Percentiles rank a stretch among this genome's conserved stretches.
Conservation (phyloP, 2,113 vertebrate species). For the Leptodactylus fuscus region DNA sequence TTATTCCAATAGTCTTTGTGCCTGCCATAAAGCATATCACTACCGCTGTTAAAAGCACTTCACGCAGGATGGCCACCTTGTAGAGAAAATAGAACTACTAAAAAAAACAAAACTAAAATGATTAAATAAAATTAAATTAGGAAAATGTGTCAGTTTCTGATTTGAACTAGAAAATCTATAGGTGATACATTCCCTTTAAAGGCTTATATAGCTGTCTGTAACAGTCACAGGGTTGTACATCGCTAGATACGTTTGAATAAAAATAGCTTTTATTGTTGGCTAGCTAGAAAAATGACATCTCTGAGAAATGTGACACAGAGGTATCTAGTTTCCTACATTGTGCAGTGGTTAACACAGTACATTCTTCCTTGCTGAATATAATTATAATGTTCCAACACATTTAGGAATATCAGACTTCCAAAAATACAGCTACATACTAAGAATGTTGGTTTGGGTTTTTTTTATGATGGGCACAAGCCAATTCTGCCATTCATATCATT, state of each 20-base stretch:
- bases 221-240: background rate
- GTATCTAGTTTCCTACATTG: background rate
- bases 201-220: background rate
- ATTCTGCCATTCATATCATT: background rate
- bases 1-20: no score
- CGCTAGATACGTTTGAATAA: constrained; percentile 3
- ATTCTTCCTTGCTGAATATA: background rate
- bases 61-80: no score
- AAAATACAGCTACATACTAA: background rate
- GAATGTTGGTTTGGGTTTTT: background rate
- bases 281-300: no score
- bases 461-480: background rate
- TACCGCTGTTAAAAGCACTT: no score
- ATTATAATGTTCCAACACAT: background rate
- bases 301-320: no score
- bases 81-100: no score
- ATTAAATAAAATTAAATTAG: no score
- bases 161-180: no score
- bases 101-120: no score
- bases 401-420: background rate
- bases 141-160: no score
- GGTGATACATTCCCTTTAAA: no score
- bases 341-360: background rate
- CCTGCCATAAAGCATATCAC: no score
- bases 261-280: background rate